Percentiles rank a stretch among this genome's conserved stretches.
Conservation (phyloP, 2,113 vertebrate genomes). For the Xyrauchen texanus region DNA sequence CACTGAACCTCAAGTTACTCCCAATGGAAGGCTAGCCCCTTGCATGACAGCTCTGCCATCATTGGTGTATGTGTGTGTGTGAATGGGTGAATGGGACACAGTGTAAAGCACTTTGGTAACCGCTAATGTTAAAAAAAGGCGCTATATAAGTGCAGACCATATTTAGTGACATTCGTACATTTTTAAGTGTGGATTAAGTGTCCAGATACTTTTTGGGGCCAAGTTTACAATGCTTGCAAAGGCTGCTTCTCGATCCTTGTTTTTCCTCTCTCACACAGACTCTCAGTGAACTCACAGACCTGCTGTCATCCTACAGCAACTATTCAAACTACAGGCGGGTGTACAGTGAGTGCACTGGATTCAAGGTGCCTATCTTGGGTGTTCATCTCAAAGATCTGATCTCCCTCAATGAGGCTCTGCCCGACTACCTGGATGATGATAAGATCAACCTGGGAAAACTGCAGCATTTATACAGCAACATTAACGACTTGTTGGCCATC, state of each 20-base stretch:
- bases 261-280: slow-evolving; percentile 63
- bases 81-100: too few species aligned
- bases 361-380: slow-evolving; percentile 87
- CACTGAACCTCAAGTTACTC: too few species aligned
- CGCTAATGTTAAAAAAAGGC: too few species aligned
- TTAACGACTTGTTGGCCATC: slow-evolving; percentile 80
- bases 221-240: not conserved
- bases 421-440: slow-evolving; percentile 79
- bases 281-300: slow-evolving; percentile 85
- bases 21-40: too few species aligned
- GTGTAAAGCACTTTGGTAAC: too few species aligned
- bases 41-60: too few species aligned
- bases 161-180: too few species aligned
- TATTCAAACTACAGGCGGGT: slow-evolving; percentile 82
- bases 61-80: too few species aligned
- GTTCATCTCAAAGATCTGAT: slow-evolving; percentile 92
- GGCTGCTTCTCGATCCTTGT: too few species aligned
- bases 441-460: slow-evolving; percentile 87
- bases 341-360: slow-evolving; percentile 79
- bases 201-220: too few species aligned
- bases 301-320: slow-evolving; percentile 87
- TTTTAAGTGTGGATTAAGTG: too few species aligned
- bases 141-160: too few species aligned
- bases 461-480: slow-evolving; percentile 85
- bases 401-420: slow-evolving; percentile 84